Evolutionary conservation across 2,888 invertebrate species (phyloP), one percentile per base, ranked within the genome.

Genomic region (Agrotis puta): DNA sequence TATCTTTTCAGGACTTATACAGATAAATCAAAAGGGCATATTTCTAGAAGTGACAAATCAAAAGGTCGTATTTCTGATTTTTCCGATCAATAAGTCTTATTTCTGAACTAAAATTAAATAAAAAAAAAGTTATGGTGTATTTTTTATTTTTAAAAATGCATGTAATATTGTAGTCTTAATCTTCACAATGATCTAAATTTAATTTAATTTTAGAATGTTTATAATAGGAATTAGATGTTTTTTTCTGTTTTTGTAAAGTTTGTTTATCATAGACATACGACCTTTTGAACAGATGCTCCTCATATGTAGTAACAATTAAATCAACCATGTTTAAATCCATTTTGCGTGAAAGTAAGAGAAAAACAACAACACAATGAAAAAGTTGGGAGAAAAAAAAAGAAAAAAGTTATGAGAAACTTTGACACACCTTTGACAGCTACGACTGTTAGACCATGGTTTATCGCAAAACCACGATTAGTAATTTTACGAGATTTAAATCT

Each of bases 211-310:
- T 64, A 53, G 43, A 1, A 43, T 64, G 51, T 64, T 53, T 64
- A 64, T 64, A 53, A 64, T 64, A 64, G 63, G 43, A 53, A 53
- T 1, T 64, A 53, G 24, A 53, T 43, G 51, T 63, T 53, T 63
- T 63, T 61, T 5, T 61, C 61, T 61, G 61, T 61, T 61, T 61
- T 27, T 53, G 51, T 64, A 43, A 63, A 63, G 63, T 51, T 63
- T 51, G 39, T 63, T 63, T 51, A 63, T 63, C 63, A 63, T 63
- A 63, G 50, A 63, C 51, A 63, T 63, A 63, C 63, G 63, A 39
- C 63, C 39, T 63, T 61, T 61, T 47, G 59, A 61, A 61, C 59
- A 61, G 24, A 61, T 47, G 59, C 47, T 61, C 59, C 59, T 63
- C 33, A 27, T n/a, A n/a, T n/a, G n/a, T n/a, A n/a, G n/a, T n/a